Conservation (phyloP, 2,113 vertebrate genomes). For the Antennarius striatus region DNA sequence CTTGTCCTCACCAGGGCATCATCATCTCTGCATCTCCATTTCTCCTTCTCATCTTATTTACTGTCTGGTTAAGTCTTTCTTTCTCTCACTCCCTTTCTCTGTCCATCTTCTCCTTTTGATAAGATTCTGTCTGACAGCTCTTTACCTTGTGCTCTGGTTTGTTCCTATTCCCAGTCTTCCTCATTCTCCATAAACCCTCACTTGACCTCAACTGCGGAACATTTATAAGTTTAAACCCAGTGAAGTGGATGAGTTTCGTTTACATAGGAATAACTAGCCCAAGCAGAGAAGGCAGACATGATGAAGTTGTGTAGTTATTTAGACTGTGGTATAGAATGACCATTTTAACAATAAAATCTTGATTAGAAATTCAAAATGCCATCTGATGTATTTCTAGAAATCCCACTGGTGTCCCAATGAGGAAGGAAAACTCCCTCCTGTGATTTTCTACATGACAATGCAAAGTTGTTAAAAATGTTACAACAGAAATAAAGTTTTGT, state of each 20-base stretch:
- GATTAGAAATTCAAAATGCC: too few species aligned
- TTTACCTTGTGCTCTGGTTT: slow-evolving; percentile 26
- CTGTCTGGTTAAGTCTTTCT: neutral
- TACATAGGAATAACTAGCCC: too few species aligned
- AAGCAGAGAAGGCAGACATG: too few species aligned
- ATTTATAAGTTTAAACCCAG: slow-evolving; percentile 3
- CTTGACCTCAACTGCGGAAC: slow-evolving; percentile 9
- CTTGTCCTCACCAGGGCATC: neutral
- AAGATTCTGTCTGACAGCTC: slow-evolving; percentile 26
- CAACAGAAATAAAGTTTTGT: too few species aligned
- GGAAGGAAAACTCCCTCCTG: too few species aligned
- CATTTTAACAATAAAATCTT: too few species aligned
- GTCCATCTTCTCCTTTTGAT: slow-evolving; percentile 3
- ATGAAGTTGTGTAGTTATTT: too few species aligned
- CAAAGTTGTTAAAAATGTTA: too few species aligned
- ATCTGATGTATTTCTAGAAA: too few species aligned
- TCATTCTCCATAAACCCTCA: neutral
- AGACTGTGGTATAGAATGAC: too few species aligned
- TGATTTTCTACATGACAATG: too few species aligned
- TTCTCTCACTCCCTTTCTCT: neutral
- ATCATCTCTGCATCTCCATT: neutral
- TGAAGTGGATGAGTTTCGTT: neutral
- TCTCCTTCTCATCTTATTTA: neutral
- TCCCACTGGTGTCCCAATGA: too few species aligned
- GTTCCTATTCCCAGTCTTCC: slow-evolving; percentile 2